These are phyloP conservation scores for Hyla sarda DNA, from an alignment of 2,113 vertebrate species.

Conservation along the genomic window DNA sequence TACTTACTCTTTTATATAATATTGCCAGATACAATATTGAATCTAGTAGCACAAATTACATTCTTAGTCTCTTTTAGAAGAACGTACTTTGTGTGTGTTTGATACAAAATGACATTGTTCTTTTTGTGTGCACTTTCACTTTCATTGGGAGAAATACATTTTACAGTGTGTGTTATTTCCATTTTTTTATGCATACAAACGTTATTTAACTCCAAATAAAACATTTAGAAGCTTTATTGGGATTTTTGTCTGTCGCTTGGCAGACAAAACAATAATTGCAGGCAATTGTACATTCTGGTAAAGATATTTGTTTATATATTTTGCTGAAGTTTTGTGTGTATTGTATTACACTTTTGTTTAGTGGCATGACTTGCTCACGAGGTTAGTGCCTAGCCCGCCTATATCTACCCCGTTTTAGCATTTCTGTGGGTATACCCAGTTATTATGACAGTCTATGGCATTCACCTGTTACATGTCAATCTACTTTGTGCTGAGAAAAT, in stretches of 20 bases:
- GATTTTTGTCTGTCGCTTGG: neutral
- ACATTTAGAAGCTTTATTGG: neutral
- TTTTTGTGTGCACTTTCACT: neutral
- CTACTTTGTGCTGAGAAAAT: neutral
- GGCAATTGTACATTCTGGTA: neutral
- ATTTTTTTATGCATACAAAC: neutral
- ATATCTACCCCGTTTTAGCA: neutral
- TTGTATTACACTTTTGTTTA: neutral
- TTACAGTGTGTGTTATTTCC: neutral
- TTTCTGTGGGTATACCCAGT: neutral
- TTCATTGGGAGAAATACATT: neutral
- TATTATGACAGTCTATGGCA: neutral
- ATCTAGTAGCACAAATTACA: neutral
- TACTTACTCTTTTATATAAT: neutral
- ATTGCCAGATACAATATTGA: neutral
- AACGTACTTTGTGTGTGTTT: too few species aligned
- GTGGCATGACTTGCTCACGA: neutral
- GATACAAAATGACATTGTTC: neutral
- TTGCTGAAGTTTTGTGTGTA: neutral
- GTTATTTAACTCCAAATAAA: too few species aligned
- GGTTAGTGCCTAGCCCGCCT: neutral
- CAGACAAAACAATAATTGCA: neutral
- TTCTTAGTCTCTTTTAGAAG: neutral
- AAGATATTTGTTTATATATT: neutral
- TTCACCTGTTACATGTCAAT: neutral